These are phyloP conservation scores for Indicator maculatus DNA, from an alignment of 2,113 vertebrate species.

Conservation along the genomic window DNA sequence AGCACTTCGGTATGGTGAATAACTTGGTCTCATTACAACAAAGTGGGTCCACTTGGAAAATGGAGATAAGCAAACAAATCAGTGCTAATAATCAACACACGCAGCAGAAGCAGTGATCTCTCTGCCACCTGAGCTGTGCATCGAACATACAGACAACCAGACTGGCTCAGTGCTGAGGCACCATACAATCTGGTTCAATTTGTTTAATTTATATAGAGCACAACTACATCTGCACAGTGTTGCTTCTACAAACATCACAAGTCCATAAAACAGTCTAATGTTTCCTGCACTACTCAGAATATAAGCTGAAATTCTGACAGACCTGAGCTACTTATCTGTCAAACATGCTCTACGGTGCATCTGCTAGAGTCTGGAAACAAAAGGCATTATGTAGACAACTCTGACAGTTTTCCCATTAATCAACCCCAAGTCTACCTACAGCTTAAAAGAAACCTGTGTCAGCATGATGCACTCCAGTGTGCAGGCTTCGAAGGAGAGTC, in stretches of 20 bases:
- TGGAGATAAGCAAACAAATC: not conserved
- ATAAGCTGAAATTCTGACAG: not conserved
- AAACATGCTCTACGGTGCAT: not conserved
- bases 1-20: not conserved
- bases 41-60: not conserved
- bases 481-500: not conserved
- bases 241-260: not conserved
- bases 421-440: not conserved
- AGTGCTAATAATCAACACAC: not conserved
- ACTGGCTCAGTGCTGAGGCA: not conserved
- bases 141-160: not conserved
- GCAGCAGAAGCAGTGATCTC: not conserved
- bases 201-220: not conserved
- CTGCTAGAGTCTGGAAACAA: not conserved
- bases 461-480: fast-evolving
- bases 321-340: not conserved
- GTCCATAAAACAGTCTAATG: not conserved
- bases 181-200: not conserved
- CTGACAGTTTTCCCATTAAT: not conserved
- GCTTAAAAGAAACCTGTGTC: fast-evolving
- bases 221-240: not conserved
- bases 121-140: fast-evolving
- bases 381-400: not conserved
- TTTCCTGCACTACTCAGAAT: not conserved
- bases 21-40: not conserved